Evolutionary conservation across 1,140 invertebrate genomes (phyloP).

Genomic region (Eurosta solidaginis): DNA sequence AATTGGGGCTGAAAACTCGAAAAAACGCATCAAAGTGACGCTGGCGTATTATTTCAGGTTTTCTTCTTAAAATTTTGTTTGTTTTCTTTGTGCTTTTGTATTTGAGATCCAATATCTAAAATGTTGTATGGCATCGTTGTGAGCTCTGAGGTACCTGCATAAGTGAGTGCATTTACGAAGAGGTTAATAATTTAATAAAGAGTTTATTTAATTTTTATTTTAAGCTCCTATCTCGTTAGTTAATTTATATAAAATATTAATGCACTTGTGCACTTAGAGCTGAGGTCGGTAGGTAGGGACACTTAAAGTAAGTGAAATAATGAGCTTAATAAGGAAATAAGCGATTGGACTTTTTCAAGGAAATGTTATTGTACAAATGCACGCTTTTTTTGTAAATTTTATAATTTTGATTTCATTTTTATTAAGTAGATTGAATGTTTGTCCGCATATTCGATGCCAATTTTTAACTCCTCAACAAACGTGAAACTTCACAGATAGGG

Average conservation of each 20-base stretch:
- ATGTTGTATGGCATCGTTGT: background rate
- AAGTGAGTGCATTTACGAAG: background rate
- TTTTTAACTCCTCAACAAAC: no score
- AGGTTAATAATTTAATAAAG: conserved; percentile 25
- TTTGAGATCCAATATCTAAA: background rate
- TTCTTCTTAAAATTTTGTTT: background rate
- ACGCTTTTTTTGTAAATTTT: no score
- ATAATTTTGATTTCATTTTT: no score
- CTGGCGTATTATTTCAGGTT: background rate
- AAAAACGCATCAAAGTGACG: background rate
- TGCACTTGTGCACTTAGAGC: background rate
- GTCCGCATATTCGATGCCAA: no score
- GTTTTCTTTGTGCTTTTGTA: background rate
- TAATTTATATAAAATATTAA: conserved; percentile 18
- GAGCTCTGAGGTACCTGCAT: no score
- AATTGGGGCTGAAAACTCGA: background rate
- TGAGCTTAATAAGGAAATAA: no score
- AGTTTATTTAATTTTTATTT: conserved; percentile 10
- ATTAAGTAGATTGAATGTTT: no score
- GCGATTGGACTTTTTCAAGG: no score
- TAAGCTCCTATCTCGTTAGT: background rate
- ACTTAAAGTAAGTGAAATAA: no score
- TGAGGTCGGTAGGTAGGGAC: background rate
- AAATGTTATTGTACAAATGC: no score
- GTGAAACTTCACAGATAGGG: no score